Evolutionary conservation across 2,113 vertebrate genomes (phyloP).

Genomic region (Erythrocercus mccallii): DNA sequence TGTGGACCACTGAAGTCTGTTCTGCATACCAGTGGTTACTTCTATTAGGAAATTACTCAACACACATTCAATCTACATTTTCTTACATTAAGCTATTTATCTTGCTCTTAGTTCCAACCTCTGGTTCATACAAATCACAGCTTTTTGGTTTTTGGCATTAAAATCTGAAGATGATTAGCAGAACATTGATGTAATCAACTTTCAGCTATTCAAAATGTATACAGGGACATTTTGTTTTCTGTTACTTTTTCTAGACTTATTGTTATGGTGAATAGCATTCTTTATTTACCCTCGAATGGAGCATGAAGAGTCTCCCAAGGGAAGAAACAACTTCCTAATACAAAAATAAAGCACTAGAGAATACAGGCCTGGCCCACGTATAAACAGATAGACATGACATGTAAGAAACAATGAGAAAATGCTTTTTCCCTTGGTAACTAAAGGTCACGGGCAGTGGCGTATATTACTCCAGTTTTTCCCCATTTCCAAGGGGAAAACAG

Average conservation of each 20-base stretch:
- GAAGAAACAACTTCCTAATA: background rate
- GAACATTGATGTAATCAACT: background rate
- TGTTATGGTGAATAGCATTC: slow-evolving; percentile 12
- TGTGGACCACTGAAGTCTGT: background rate
- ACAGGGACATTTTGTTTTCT: slow-evolving; percentile 7
- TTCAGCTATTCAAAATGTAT: background rate
- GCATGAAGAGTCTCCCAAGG: background rate
- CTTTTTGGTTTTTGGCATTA: background rate
- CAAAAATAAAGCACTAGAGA: background rate
- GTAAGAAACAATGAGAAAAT: background rate
- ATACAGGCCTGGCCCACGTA: background rate
- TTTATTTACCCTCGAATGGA: background rate
- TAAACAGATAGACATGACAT: background rate
- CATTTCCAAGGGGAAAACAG: background rate
- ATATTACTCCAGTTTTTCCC: background rate
- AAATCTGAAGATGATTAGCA: slow-evolving; percentile 9
- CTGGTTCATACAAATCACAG: background rate
- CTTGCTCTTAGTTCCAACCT: background rate
- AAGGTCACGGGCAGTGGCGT: background rate
- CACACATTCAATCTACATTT: background rate
- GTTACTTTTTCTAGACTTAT: background rate
- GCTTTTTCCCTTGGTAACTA: background rate
- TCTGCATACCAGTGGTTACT: background rate
- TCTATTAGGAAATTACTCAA: background rate
- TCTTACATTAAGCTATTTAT: background rate